Evolutionary conservation across 2,113 vertebrate species (phyloP).

Genomic region (Nycticryphes semicollaris): DNA sequence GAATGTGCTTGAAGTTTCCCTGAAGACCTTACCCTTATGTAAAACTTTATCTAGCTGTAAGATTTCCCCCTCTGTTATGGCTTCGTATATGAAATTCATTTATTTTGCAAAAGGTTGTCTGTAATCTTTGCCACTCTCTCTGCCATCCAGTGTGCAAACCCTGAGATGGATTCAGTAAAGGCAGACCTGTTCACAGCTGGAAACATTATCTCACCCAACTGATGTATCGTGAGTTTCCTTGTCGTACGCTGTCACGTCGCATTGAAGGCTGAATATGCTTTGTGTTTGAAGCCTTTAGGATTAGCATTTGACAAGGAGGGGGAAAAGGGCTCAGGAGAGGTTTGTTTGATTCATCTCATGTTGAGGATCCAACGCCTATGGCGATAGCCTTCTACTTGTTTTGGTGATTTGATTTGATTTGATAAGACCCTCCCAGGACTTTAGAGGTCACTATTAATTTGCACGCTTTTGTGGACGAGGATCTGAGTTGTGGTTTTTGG

Average conservation of each 20-base stretch:
- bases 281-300: neutral
- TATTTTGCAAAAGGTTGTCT: neutral
- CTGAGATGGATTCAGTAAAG: neutral
- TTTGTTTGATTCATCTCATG: neutral
- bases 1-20: neutral
- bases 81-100: neutral
- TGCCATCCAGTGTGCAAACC: neutral
- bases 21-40: neutral
- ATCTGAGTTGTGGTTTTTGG: neutral
- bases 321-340: neutral
- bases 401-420: neutral
- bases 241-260: rapidly evolving
- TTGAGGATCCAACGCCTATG: neutral
- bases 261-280: rapidly evolving
- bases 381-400: rapidly evolving
- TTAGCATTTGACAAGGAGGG: neutral
- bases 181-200: neutral
- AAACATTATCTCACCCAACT: neutral
- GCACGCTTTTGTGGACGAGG: rapidly evolving
- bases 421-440: neutral
- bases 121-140: neutral
- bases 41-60: neutral
- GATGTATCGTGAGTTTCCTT: neutral
- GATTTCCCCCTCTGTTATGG: neutral
- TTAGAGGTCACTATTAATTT: rapidly evolving